These are phyloP conservation scores for Drosophila pseudotakahashii DNA, from an alignment of 2,888 invertebrate genomes.

Conservation along the genomic window DNA sequence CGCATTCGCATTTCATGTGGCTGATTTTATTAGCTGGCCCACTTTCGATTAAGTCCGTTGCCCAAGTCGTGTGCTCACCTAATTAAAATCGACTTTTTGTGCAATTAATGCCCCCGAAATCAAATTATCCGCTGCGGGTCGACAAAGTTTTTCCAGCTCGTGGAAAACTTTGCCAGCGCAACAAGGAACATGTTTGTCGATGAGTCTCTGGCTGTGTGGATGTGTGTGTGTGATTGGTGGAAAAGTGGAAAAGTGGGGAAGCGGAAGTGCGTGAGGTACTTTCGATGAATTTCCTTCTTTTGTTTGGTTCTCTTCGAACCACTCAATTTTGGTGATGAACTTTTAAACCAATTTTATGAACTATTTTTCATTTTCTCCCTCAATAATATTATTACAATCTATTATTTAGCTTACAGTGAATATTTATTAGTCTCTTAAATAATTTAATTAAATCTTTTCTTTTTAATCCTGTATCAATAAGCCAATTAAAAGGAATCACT, in stretches of 20 bases:
- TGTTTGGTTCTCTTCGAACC: not conserved
- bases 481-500: no score
- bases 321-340: not conserved
- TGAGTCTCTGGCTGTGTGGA: not conserved
- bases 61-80: slow-evolving; percentile 51
- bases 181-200: slow-evolving; percentile 23
- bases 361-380: not conserved
- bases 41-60: slow-evolving; percentile 59
- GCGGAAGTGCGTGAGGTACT: not conserved
- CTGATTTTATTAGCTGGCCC: slow-evolving; percentile 74
- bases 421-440: no score
- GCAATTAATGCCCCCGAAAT: slow-evolving; percentile 76
- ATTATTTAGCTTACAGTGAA: no score
- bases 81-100: slow-evolving; percentile 78
- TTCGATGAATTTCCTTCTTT: not conserved
- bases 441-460: no score
- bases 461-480: no score
- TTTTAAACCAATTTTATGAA: not conserved
- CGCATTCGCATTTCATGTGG: slow-evolving; percentile 22
- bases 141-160: slow-evolving; percentile 25
- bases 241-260: not conserved
- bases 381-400: no score
- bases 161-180: slow-evolving; percentile 30
- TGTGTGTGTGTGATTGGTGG: not conserved
- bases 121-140: slow-evolving; percentile 63